Base-by-base conservation (phyloP, 2,113 vertebrate genomes). In the Fukomys damarensis region DNA sequence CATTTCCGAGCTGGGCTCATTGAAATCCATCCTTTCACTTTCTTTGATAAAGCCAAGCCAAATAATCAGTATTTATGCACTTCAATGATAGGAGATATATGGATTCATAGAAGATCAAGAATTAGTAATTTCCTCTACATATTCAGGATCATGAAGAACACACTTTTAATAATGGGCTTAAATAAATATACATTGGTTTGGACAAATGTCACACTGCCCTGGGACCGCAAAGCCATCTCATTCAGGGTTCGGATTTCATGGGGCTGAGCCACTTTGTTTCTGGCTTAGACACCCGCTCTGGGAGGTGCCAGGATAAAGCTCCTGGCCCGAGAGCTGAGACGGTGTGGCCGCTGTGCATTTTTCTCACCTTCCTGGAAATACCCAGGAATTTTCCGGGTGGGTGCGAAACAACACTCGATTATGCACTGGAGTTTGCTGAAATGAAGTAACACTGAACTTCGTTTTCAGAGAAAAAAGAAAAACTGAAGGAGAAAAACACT, bases 1-100 rank as follows among this genome's bases (percentile, higher is more conserved):
- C 54, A 80, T 93, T 49, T 35, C 38, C 20, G 77, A 88, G 30
- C 7, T 5, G 63, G 28, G 0, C n/a, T 88, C 66, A 46, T 79
- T 46, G 79, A 61, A 96, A 89, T 76, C 24, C 12, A 87, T 56
- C 7, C 43, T 97, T 19, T 81, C 19, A 22, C 92, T 86, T 95
- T 61, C 65, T 81, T n/a, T 83, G 72, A 84, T 63, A 80, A 80
- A 83, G 17, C 5, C 19, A 54, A 91, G 35, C 56, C 4, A 95
- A 94, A 93, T n/a, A 89, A 91, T 91, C 91, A 91, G 20, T 63
- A 84, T 86, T 56, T 93, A 79, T 89, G 93, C 91, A 79, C 82
- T 92, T 89, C 61, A 84, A n/a, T 72, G 54, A 83, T 6, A 92
- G 38, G 58, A n/a, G 58, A 81, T 77, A 59, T 4, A 91, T 86